Conservation (phyloP, 2,888 invertebrate species). For the Anarsia innoxiella region DNA sequence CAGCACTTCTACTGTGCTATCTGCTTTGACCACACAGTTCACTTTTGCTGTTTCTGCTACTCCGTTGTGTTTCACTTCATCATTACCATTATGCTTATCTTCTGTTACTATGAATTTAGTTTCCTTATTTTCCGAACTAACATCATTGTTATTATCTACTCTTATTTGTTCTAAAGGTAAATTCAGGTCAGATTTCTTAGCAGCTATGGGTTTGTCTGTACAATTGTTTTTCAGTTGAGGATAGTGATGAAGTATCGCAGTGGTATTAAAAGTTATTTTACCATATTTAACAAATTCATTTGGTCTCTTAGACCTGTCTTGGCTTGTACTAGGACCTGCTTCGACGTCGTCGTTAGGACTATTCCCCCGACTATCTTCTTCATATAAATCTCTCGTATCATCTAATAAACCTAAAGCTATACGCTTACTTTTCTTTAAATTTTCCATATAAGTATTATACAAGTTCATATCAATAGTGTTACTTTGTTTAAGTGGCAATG, state of each 20-base stretch:
- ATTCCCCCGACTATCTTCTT: constrained; percentile 26
- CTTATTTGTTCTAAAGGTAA: constrained; percentile 27
- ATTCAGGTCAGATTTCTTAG: constrained; percentile 50
- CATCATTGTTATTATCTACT: constrained; percentile 51
- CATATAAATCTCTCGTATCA: constrained; percentile 48
- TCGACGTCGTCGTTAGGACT: constrained; percentile 37
- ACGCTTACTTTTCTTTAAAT: constrained; percentile 51
- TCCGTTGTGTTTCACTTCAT: constrained; percentile 34
- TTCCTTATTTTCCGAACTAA: constrained; percentile 27
- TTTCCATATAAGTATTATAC: constrained; percentile 64
- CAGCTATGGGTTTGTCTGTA: constrained; percentile 21
- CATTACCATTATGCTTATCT: constrained; percentile 44
- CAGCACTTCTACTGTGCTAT: constrained; percentile 35
- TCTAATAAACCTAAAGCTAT: constrained; percentile 59
- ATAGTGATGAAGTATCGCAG: constrained; percentile 65
- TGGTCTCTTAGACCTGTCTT: constrained; percentile 38
- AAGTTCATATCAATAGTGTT: constrained; percentile 64
- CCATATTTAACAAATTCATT: constrained; percentile 60
- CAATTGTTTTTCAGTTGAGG: constrained; percentile 50
- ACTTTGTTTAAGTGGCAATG: constrained; percentile 63
- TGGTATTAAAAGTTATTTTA: constrained; percentile 66
- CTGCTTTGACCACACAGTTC: constrained; percentile 31
- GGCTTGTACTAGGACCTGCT: constrained; percentile 49
- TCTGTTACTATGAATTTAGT: constrained; percentile 22
- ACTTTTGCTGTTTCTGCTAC: constrained; percentile 30